phyloP scores from a whole-genome alignment of 2,888 invertebrate genomes.

The Eilema griseolum region DNA sequence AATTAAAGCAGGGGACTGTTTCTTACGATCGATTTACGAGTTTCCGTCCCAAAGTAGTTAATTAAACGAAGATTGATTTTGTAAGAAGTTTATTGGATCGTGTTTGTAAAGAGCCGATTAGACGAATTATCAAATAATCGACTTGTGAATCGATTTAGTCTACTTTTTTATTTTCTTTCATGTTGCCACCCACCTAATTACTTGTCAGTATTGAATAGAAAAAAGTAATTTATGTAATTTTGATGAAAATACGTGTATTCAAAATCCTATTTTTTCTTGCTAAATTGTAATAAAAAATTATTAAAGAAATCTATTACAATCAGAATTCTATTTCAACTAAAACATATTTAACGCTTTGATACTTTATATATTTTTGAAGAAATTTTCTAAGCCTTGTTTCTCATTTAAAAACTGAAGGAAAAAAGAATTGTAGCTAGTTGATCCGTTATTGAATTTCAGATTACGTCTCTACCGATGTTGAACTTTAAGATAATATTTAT shows the following conservation, averaged over 20 bases:
- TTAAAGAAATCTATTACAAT: background rate
- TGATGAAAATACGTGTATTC: background rate
- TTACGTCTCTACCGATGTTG: background rate
- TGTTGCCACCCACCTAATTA: background rate
- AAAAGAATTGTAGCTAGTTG: background rate
- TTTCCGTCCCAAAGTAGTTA: conserved; percentile 49
- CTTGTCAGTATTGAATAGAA: background rate
- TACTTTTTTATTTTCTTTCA: background rate
- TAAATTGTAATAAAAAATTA: background rate
- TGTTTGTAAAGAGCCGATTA: conserved; percentile 40
- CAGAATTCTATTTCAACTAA: background rate
- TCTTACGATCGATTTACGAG: conserved; percentile 48
- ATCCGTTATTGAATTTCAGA: conserved; percentile 9
- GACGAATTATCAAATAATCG: conserved; percentile 37
- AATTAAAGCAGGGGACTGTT: conserved; percentile 49
- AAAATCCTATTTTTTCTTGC: too few species aligned
- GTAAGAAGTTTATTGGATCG: conserved; percentile 49
- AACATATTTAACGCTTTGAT: background rate
- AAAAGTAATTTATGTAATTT: too few species aligned
- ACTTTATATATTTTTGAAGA: background rate
- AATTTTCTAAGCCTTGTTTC: background rate
- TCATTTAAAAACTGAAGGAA: conserved; percentile 2
- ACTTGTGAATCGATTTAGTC: conserved; percentile 9
- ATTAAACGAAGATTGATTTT: conserved; percentile 57
- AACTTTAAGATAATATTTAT: conserved; percentile 18